Conservation (phyloP, 2,888 invertebrate genomes). For the Willowsia nigromaculata region DNA sequence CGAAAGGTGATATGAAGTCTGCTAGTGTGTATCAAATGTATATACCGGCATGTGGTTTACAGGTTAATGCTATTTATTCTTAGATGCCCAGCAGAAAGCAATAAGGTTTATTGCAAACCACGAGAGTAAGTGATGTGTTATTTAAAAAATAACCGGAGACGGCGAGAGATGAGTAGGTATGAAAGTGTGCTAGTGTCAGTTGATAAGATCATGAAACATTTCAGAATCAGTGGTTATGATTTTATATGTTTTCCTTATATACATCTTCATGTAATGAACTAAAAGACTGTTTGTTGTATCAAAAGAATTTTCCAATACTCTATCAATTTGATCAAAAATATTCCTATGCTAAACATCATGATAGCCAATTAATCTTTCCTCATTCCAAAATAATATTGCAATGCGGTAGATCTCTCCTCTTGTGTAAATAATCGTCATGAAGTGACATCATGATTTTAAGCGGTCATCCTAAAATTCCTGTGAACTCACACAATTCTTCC, state of each 20-base stretch:
- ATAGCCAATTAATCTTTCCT: neutral
- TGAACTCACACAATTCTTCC: constrained; percentile 16
- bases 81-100: neutral
- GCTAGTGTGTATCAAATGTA: neutral
- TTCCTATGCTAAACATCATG: too few relatives aligned
- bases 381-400: neutral
- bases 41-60: neutral
- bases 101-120: neutral
- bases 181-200: constrained; percentile 1
- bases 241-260: too few relatives aligned
- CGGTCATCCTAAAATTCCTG: constrained; percentile 43
- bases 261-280: too few relatives aligned
- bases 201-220: constrained; percentile 23
- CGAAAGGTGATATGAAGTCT: constrained; percentile 33
- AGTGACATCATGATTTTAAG: constrained; percentile 62
- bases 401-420: neutral
- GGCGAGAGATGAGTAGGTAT: constrained; percentile 5
- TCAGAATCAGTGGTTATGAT: constrained; percentile 4
- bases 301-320: too few relatives aligned
- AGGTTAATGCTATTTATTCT: neutral
- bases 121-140: constrained; percentile 37
- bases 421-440: constrained; percentile 50
- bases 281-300: too few relatives aligned
- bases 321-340: too few relatives aligned
- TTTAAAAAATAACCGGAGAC: constrained; percentile 26